Conservation (phyloP, 92 coral and sea anemone genomes). For the Anthopleura xanthogrammica region DNA sequence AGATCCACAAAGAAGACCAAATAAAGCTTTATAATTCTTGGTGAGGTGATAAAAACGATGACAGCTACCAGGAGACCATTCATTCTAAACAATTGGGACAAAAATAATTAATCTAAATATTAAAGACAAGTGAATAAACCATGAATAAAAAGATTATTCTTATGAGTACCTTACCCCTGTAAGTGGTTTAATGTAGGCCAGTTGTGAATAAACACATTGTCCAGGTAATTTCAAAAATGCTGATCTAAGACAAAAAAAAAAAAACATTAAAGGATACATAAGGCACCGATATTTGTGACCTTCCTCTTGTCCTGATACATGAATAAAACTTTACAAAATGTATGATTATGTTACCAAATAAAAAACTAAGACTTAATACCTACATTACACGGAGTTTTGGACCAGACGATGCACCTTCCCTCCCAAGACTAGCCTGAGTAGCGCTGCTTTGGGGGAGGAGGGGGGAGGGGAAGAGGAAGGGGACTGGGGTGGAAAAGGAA, state of each 20-base stretch:
- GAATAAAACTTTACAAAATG: no score
- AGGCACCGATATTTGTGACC: no score
- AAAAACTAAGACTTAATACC: no score
- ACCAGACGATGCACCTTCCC: no score
- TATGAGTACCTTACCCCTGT: conserved; percentile 44
- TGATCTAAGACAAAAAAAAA: conserved; percentile 39
- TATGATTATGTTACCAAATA: no score
- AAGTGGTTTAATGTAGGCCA: conserved; percentile 81
- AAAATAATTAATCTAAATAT: background rate
- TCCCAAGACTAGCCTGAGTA: no score
- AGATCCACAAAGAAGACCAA: conserved; percentile 71
- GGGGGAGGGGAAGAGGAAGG: no score
- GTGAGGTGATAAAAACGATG: conserved; percentile 87
- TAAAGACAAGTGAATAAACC: background rate
- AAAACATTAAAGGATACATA: no score
- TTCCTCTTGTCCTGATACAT: no score
- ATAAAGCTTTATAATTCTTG: conserved; percentile 69
- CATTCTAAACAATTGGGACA: conserved; percentile 24
- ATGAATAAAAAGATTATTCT: background rate
- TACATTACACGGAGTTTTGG: no score
- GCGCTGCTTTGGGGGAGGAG: no score
- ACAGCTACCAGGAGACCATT: conserved; percentile 83
- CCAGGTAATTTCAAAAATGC: conserved; percentile 82
- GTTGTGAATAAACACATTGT: conserved; percentile 76
- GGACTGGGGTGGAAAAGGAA: no score